Percentiles rank a stretch among this genome's conserved stretches.
These are phyloP conservation scores for Parnassius glacialis DNA, from an alignment of 2,888 invertebrate genomes.

Conservation along the genomic window DNA sequence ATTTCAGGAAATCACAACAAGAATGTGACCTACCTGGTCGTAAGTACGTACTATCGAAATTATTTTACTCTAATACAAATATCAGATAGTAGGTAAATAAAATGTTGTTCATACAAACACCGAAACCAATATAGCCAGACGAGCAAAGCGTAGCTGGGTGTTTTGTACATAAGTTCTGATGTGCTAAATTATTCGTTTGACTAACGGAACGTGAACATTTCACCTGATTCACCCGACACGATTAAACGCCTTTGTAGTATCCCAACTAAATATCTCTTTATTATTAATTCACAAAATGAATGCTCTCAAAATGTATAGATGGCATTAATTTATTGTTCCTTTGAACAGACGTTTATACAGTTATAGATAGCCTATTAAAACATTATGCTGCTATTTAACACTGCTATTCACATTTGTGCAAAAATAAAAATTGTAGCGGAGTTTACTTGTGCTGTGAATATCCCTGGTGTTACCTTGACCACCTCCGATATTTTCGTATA, in stretches of 20 bases:
- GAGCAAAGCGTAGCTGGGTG: conserved; percentile 20
- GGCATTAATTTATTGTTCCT: no score
- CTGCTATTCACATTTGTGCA: no score
- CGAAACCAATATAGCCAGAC: conserved; percentile 20
- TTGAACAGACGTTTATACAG: no score
- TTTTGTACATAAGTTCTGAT: conserved; percentile 26
- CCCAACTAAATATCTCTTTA: conserved; percentile 20
- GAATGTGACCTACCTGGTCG: no score
- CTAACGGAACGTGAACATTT: conserved; percentile 63
- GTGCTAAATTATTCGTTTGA: conserved; percentile 45
- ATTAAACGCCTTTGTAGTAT: conserved; percentile 41
- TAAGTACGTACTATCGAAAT: conserved; percentile 4
- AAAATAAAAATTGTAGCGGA: no score
- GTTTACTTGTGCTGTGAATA: no score
- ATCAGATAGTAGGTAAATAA: conserved; percentile 11
- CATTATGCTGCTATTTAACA: no score
- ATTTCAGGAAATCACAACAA: no score
- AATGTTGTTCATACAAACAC: conserved; percentile 8
- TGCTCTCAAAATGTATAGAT: no score
- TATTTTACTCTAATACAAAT: neutral
- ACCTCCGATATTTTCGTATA: no score
- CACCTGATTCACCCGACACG: conserved; percentile 52
- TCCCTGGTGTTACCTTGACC: no score
- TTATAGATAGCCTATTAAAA: no score
- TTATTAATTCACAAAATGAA: conserved; percentile 12